Conservation (phyloP, 1,140 invertebrate species). For the Xylocopa sonorina region DNA sequence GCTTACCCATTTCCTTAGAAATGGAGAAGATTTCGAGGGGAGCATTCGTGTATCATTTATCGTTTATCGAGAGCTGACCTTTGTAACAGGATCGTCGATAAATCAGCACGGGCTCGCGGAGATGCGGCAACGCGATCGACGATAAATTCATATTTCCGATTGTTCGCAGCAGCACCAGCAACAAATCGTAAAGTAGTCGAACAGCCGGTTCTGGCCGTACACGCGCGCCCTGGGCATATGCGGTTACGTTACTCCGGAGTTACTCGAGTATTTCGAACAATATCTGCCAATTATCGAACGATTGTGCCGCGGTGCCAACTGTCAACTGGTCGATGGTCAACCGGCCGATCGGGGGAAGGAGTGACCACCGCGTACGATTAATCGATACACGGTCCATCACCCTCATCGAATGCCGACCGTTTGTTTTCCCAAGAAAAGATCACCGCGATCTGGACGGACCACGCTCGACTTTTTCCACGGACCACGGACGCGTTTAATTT, state of each 20-base stretch:
- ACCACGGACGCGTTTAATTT: constrained; percentile 63
- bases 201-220: neutral
- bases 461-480: neutral
- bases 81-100: constrained; percentile 71
- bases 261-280: constrained; percentile 71
- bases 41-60: too few species aligned
- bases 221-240: constrained; percentile 15
- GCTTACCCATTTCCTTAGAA: too few species aligned
- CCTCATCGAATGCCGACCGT: neutral
- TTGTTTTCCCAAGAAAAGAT: constrained; percentile 47
- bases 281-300: constrained; percentile 78
- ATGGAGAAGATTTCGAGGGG: too few species aligned
- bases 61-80: constrained; percentile 24
- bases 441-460: neutral
- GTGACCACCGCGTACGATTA: constrained; percentile 53
- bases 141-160: constrained; percentile 66
- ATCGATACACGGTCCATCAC: constrained; percentile 16
- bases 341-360: constrained; percentile 69
- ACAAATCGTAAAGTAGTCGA: constrained; percentile 80
- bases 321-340: constrained; percentile 74
- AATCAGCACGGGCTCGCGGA: constrained; percentile 21
- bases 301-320: constrained; percentile 77
- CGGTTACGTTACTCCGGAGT: neutral
- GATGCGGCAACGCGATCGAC: constrained; percentile 68
- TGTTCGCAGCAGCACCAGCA: constrained; percentile 62